Evolutionary conservation across 2,113 vertebrate species (phyloP).

Genomic region (Tachycineta bicolor): DNA sequence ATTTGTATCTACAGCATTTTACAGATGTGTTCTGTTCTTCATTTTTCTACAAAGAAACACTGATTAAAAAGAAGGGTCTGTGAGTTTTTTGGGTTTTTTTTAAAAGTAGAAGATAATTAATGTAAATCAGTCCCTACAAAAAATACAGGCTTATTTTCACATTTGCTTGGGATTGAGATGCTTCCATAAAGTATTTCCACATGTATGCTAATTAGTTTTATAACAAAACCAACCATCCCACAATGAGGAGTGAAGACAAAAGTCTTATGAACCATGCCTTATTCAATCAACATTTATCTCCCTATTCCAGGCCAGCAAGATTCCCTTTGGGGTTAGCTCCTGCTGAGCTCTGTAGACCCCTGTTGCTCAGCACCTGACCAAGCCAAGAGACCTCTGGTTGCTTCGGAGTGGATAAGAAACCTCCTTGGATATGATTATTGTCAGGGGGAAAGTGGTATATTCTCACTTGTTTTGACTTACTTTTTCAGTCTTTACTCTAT

Average conservation of each 20-base stretch:
- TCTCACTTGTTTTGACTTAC: neutral
- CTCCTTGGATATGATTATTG: neutral
- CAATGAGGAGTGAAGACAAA: conserved; percentile 69
- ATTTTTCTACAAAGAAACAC: conserved; percentile 70
- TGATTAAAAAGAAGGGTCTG: conserved; percentile 55
- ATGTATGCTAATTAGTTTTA: conserved; percentile 76
- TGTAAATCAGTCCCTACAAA: conserved; percentile 75
- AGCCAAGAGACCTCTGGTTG: neutral
- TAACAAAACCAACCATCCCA: conserved; percentile 57
- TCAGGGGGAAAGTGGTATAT: neutral
- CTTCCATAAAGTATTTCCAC: conserved; percentile 76
- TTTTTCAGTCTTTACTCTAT: neutral
- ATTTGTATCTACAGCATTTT: conserved; percentile 42
- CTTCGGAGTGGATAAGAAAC: neutral
- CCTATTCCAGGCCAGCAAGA: neutral
- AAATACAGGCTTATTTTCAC: conserved; percentile 78
- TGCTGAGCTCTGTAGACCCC: neutral
- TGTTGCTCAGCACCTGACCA: neutral
- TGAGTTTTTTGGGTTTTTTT: conserved; percentile 63
- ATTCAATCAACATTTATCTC: conserved; percentile 48
- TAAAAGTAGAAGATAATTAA: conserved; percentile 78
- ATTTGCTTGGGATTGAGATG: conserved; percentile 79
- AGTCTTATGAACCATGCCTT: conserved; percentile 56
- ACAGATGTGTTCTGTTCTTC: conserved; percentile 64
- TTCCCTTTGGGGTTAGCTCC: neutral